Evolutionary conservation across 1,140 invertebrate species (phyloP).

Genomic region (Hypsibius dujardini): DNA sequence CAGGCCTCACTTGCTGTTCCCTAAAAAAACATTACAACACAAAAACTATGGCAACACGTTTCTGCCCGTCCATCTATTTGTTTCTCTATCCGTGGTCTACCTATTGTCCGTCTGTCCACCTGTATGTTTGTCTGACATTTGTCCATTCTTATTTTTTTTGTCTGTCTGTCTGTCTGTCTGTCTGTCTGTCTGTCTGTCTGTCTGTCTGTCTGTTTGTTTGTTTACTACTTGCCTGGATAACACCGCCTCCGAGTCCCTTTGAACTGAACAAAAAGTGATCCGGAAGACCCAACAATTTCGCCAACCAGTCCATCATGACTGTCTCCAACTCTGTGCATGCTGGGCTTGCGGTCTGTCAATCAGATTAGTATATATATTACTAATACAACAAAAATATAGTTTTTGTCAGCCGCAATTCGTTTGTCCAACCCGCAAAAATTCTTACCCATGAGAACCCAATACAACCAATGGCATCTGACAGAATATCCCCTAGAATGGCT

Average conservation of each 20-base stretch:
- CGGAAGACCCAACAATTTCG: slow-evolving; percentile 65
- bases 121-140: no score
- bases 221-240: slow-evolving; percentile 51
- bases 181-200: no score
- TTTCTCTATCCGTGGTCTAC: no score
- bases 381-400: slow-evolving; percentile 2
- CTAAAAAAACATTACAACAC: no score
- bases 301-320: slow-evolving; percentile 81
- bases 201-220: no score
- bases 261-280: slow-evolving; percentile 48
- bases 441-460: slow-evolving; percentile 81
- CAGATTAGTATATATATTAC: slow-evolving; percentile 19
- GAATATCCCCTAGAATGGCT: slow-evolving; percentile 65
- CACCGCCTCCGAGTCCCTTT: slow-evolving; percentile 40
- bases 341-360: slow-evolving; percentile 59
- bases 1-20: slow-evolving; percentile 78
- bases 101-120: no score
- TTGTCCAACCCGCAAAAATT: slow-evolving; percentile 12
- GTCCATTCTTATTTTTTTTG: no score
- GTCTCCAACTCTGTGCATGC: slow-evolving; percentile 88
- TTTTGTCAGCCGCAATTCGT: no score
- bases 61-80: no score
- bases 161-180: no score
- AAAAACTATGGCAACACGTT: no score
- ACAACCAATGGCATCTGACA: slow-evolving; percentile 58